Evolutionary conservation across 2,888 invertebrate genomes (phyloP), one percentile per base, ranked within the genome.

Genomic region (Agriopis marginaria): DNA sequence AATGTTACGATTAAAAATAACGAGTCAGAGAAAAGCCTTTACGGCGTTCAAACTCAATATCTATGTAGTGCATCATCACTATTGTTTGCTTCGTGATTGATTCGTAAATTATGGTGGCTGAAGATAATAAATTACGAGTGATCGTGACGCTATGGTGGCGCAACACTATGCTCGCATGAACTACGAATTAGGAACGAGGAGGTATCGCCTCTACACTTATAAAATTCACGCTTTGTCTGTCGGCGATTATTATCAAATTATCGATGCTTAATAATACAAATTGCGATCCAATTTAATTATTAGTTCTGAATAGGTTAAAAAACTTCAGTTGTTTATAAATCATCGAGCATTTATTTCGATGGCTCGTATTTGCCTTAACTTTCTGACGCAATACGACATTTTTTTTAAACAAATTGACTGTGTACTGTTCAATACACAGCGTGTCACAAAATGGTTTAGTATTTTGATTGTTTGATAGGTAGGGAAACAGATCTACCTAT

Each of bases 141-240:
- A 58, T 81, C 86, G 84, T 86, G 87, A 87, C 73, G 74, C 68
- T 66, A 70, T 40, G 71, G 63, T 86, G 82, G 80, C 79, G 86
- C 80, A 88, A 87, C 77, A 54, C 51, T 67, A 71, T 70, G 74
- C 76, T 81, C 82, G 82, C 86, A 87, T 88, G 89, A 87, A 79
- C 78, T 76, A 80, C 83, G 81, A 87, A 90, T 91, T 90, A 89
- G 81, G 85, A 75, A 79, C 89, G 84, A 87, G 84, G 83, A 85
- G 86, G 84, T 83, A 82, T 80, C 74, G 67, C 68, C 67, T 77
- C 70, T 70, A 74, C 66, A 75, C 75, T 79, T 79, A 23, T 78
- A 74, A 66, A 9, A 75, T 70, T 63, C 71, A 68, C 66, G 68
- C 74, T 69, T 62, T 51, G 32, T 53, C 51, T 62, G 44, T 23